Evolutionary conservation across 2,113 vertebrate species (phyloP).

Genomic region (Zeus faber): DNA sequence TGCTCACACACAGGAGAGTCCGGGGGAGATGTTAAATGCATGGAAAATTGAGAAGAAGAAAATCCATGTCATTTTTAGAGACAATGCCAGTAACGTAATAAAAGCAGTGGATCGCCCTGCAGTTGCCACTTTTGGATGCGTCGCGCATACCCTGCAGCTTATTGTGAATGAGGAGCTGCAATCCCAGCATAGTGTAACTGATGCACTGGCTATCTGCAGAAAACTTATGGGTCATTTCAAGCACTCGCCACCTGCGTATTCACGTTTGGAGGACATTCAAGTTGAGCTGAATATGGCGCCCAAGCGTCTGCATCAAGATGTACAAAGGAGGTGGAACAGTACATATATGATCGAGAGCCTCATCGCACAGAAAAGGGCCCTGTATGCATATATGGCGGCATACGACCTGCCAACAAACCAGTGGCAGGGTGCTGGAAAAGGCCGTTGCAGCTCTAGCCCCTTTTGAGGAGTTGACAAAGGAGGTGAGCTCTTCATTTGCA

Average conservation of each 20-base stretch:
- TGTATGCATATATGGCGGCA: neutral
- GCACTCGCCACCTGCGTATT: neutral
- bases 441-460: neutral
- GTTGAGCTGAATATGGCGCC: conserved; percentile 8
- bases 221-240: neutral
- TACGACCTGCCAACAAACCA: conserved; percentile 7
- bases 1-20: conserved; percentile 6
- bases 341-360: conserved; percentile 11
- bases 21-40: conserved; percentile 14
- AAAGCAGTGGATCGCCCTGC: conserved; percentile 9
- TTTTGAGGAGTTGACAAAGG: neutral
- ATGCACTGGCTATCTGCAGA: neutral
- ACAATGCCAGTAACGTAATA: conserved; percentile 16
- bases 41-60: conserved; percentile 8
- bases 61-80: neutral
- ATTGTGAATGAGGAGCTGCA: neutral
- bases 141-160: neutral
- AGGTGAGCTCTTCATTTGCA: neutral
- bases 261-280: neutral
- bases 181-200: neutral
- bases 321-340: conserved; percentile 1
- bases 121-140: conserved; percentile 1
- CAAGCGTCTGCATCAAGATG: conserved; percentile 2
- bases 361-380: neutral
- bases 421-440: conserved; percentile 1